Percentiles rank a stretch among this genome's conserved stretches.
Conservation (phyloP, 2,888 invertebrate species). For the Apeira syringaria region DNA sequence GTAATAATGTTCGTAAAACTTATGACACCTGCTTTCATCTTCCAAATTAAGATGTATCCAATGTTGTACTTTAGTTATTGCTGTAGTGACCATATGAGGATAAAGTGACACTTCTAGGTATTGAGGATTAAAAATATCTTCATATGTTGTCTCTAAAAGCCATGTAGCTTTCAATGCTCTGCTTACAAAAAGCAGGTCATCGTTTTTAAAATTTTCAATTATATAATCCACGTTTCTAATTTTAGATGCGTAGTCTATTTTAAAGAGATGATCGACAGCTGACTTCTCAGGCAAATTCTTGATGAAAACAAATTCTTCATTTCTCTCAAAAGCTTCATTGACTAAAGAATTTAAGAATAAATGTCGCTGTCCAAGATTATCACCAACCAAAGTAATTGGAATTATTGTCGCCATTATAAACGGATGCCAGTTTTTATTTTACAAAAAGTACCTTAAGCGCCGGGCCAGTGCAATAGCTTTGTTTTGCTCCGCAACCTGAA, state of each 20-base stretch:
- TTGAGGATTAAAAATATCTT: constrained; percentile 51
- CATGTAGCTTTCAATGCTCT: constrained; percentile 57
- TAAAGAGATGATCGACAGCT: constrained; percentile 54
- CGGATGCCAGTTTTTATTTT: no score
- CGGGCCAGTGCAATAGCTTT: no score
- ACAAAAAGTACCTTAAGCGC: no score
- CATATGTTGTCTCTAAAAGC: constrained; percentile 46
- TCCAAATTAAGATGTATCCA: constrained; percentile 29
- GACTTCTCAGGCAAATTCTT: constrained; percentile 38
- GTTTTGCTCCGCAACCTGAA: no score
- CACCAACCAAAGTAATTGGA: constrained; percentile 46
- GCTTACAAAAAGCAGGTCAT: constrained; percentile 62
- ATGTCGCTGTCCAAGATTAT: constrained; percentile 51
- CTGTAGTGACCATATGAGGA: constrained; percentile 55
- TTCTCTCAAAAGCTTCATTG: constrained; percentile 23
- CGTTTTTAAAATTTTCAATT: constrained; percentile 50
- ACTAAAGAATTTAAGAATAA: constrained; percentile 48
- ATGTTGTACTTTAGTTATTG: constrained; percentile 34
- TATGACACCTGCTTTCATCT: constrained; percentile 24
- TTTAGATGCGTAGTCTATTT: constrained; percentile 60
- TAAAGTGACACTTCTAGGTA: constrained; percentile 53
- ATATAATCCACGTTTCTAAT: constrained; percentile 51
- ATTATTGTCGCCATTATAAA: constrained; percentile 40
- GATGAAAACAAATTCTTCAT: constrained; percentile 13
- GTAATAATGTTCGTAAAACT: constrained; percentile 33